phyloP scores from a whole-genome alignment of 1,140 invertebrate species.

The Neodiprion virginianus region DNA sequence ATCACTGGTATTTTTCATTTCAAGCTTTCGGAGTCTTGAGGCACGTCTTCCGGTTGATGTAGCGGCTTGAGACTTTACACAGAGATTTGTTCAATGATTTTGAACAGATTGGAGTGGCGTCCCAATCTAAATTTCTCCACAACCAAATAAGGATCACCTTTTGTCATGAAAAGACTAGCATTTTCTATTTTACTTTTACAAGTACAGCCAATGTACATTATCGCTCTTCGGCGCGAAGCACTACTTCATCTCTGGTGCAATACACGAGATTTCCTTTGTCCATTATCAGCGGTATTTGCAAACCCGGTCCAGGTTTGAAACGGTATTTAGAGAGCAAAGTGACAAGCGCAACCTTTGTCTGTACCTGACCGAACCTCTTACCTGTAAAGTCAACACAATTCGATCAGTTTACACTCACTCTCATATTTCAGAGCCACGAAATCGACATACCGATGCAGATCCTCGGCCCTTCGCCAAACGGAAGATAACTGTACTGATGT shows the following conservation, averaged over 20 bases:
- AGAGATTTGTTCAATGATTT: no score
- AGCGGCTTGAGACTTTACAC: no score
- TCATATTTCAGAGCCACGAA: slow-evolving; percentile 2
- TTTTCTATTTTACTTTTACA: no score
- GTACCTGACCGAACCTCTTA: slow-evolving; percentile 67
- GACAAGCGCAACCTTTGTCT: slow-evolving; percentile 66
- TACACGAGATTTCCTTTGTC: background rate
- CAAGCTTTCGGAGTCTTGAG: no score
- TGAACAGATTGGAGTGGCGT: no score
- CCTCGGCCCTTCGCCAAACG: slow-evolving; percentile 65
- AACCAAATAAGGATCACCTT: no score
- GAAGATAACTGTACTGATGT: slow-evolving; percentile 56
- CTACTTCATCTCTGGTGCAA: background rate
- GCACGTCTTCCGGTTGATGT: no score
- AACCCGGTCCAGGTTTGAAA: background rate
- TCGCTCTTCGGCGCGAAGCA: background rate
- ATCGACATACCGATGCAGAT: slow-evolving; percentile 60
- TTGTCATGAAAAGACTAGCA: no score
- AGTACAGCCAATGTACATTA: no score
- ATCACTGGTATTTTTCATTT: no score
- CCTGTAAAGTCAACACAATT: slow-evolving; percentile 44
- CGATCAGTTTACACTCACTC: slow-evolving; percentile 12
- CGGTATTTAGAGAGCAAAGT: slow-evolving; percentile 52
- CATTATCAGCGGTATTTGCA: background rate
- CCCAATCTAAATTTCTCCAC: no score